A percentile compares a stretch with the other conserved stretches of the same genome.
Evolutionary conservation across 2,888 invertebrate species (phyloP).

Genomic region (Hylaea fasciaria): DNA sequence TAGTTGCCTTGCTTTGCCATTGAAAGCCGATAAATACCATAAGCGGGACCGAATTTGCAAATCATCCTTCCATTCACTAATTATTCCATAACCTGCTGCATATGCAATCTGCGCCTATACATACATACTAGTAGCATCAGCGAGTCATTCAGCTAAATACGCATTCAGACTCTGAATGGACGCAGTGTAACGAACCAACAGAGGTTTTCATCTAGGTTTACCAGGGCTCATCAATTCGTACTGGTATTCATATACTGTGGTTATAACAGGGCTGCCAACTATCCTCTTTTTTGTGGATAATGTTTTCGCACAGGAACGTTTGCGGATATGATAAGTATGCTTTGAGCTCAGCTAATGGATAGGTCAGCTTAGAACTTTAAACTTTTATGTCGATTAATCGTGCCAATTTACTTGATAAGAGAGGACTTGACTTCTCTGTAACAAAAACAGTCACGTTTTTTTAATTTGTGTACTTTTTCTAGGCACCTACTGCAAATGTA

Average conservation of each 20-base stretch:
- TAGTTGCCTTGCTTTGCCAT: not conserved
- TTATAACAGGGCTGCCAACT: conserved; percentile 15
- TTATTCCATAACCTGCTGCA: not conserved
- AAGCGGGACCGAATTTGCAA: not conserved
- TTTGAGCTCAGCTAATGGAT: no score
- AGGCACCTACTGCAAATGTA: no score
- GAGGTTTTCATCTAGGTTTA: conserved; percentile 8
- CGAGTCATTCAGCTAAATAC: conserved; percentile 15
- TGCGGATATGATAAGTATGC: no score
- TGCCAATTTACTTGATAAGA: no score
- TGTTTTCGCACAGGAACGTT: not conserved
- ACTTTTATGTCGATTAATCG: no score
- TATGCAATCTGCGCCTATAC: not conserved
- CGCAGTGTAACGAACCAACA: conserved; percentile 9
- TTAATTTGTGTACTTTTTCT: no score
- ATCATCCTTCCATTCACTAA: not conserved
- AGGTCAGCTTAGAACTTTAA: no score
- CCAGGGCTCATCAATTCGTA: not conserved
- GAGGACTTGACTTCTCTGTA: no score
- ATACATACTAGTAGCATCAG: no score
- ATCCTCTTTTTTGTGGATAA: not conserved
- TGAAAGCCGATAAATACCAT: not conserved
- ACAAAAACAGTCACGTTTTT: no score
- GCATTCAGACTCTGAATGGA: conserved; percentile 17
- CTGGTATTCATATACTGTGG: conserved; percentile 17